These are phyloP conservation scores for Clepsis dumicolana DNA, from an alignment of 2,888 invertebrate genomes.

Conservation along the genomic window DNA sequence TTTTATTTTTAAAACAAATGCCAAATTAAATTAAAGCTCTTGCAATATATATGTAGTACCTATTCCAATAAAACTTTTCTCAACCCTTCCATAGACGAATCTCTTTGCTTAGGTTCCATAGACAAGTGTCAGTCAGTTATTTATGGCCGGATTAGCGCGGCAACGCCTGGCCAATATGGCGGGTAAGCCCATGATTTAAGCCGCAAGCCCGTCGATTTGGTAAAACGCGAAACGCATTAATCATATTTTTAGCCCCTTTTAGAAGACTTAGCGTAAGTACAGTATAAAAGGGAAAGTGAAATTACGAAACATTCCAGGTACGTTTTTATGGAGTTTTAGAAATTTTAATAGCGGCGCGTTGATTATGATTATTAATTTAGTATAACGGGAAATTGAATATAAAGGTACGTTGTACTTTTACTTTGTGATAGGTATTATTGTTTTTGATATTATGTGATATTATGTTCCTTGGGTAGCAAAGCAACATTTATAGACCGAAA, in stretches of 20 bases:
- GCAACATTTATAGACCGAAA: too few relatives aligned
- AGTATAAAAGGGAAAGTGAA: slow-evolving; percentile 50
- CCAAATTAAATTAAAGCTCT: neutral
- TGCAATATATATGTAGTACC: neutral
- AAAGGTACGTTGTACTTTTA: neutral
- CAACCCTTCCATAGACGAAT: slow-evolving; percentile 20
- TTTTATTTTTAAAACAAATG: neutral
- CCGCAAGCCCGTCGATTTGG: slow-evolving; percentile 71
- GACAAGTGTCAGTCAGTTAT: slow-evolving; percentile 72
- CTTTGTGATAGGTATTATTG: neutral
- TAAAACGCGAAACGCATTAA: slow-evolving; percentile 69
- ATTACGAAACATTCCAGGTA: slow-evolving; percentile 46
- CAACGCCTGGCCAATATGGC: slow-evolving; percentile 70
- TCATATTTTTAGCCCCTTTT: slow-evolving; percentile 69
- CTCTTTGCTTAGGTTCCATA: slow-evolving; percentile 60
- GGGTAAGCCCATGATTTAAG: slow-evolving; percentile 79
- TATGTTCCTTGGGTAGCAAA: too few relatives aligned
- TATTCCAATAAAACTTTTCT: slow-evolving; percentile 4
- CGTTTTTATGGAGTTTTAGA: slow-evolving; percentile 33
- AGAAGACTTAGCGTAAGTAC: slow-evolving; percentile 55
- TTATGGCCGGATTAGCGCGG: slow-evolving; percentile 76
- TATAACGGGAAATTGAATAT: neutral
- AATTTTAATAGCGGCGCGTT: slow-evolving; percentile 16
- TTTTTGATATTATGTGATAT: too few relatives aligned
- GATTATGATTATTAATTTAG: slow-evolving; percentile 7